Evolutionary conservation across 2,888 invertebrate species (phyloP).

Genomic region (Epistrophe grossulariae): DNA sequence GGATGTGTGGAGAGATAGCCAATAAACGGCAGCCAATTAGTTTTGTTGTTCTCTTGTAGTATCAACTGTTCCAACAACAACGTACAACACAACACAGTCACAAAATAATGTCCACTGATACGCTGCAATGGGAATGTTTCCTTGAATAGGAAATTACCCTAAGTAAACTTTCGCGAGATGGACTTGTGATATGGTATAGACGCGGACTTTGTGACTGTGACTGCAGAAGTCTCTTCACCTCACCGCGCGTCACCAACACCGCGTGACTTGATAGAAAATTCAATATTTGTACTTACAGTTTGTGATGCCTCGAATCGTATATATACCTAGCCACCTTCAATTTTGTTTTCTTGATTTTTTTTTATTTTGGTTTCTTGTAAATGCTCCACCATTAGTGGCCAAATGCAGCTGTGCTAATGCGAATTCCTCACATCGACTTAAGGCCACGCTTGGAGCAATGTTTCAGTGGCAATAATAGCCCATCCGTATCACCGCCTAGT

Average conservation of each 20-base stretch:
- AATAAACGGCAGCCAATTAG: constrained; percentile 72
- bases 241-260: neutral
- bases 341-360: constrained; percentile 10
- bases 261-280: constrained; percentile 60
- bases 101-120: constrained; percentile 68
- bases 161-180: constrained; percentile 75
- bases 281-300: constrained; percentile 69
- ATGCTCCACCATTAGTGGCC: constrained; percentile 70
- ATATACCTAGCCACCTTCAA: constrained; percentile 36
- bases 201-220: constrained; percentile 10
- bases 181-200: constrained; percentile 61
- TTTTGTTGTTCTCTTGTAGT: constrained; percentile 67
- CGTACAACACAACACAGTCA: constrained; percentile 3
- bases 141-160: constrained; percentile 71
- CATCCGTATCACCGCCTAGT: constrained; percentile 63
- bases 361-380: constrained; percentile 45
- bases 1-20: constrained; percentile 70
- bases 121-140: constrained; percentile 67
- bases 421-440: constrained; percentile 68
- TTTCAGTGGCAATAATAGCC: constrained; percentile 69
- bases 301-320: constrained; percentile 67
- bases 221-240: constrained; percentile 2
- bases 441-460: constrained; percentile 66
- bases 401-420: constrained; percentile 75
- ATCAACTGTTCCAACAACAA: constrained; percentile 59